A percentile compares a stretch with the other conserved stretches of the same genome.
phyloP scores from a whole-genome alignment of 2,888 invertebrate species.

The Pollenia labialis region DNA sequence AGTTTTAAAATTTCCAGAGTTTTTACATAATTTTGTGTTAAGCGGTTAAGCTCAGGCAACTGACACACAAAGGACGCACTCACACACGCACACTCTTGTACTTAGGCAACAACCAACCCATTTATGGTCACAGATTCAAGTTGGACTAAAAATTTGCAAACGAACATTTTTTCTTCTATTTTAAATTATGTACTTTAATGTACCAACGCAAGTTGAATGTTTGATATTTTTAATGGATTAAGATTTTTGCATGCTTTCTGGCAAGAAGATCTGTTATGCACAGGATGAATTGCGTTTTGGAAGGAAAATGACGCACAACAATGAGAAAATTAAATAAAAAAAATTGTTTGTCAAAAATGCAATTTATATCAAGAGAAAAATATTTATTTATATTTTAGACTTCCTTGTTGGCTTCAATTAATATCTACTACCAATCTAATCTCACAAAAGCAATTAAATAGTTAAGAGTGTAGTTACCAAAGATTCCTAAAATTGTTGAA shows the following conservation, averaged over 20 bases:
- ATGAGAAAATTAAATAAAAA: too few relatives aligned
- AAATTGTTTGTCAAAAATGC: too few relatives aligned
- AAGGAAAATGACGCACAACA: too few relatives aligned
- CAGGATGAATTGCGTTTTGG: neutral
- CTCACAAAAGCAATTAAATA: too few relatives aligned
- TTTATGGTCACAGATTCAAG: constrained; percentile 16
- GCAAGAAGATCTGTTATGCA: neutral
- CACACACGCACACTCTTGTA: neutral
- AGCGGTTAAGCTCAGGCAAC: constrained; percentile 42
- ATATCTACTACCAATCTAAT: too few relatives aligned
- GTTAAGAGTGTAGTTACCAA: too few relatives aligned
- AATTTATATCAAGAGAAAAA: too few relatives aligned
- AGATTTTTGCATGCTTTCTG: neutral
- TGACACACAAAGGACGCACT: constrained; percentile 4
- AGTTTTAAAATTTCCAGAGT: constrained; percentile 53
- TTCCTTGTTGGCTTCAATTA: too few relatives aligned
- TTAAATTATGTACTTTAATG: constrained; percentile 2
- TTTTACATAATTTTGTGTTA: constrained; percentile 58
- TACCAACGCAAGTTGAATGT: neutral
- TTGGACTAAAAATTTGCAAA: constrained; percentile 12
- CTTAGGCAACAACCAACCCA: neutral
- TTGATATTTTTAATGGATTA: neutral
- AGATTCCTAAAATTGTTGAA: too few relatives aligned
- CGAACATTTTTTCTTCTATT: neutral
- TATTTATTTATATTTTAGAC: too few relatives aligned